Percentiles rank a stretch among this genome's conserved stretches.
These are phyloP conservation scores for Drosophila persimilis DNA, from an alignment of 1,140 invertebrate genomes.

Conservation along the genomic window DNA sequence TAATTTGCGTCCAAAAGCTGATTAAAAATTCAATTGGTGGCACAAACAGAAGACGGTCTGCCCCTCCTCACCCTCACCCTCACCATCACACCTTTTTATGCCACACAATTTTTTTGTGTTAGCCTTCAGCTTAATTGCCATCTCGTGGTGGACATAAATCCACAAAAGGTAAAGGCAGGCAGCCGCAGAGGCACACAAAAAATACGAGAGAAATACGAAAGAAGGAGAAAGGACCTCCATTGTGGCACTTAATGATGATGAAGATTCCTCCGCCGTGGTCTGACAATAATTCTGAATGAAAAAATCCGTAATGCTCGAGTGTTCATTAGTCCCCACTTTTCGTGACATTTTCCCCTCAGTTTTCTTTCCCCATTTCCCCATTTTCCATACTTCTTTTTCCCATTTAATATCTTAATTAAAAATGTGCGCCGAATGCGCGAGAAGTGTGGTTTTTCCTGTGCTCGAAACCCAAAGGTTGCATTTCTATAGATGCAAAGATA, in stretches of 20 bases:
- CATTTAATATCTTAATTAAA: conserved; percentile 78
- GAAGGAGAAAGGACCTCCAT: conserved; percentile 29
- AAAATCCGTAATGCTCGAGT: conserved; percentile 33
- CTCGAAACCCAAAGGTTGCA: conserved; percentile 37
- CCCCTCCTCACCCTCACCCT: not conserved
- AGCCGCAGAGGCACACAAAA: conserved; percentile 27
- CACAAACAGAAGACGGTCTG: too few species aligned
- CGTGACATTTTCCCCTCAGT: conserved; percentile 24
- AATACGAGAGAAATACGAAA: conserved; percentile 41
- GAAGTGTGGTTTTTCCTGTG: conserved; percentile 44
- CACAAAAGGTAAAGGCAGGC: conserved; percentile 61
- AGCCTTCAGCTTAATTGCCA: conserved; percentile 66
- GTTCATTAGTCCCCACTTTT: conserved; percentile 56
- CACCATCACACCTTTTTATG: not conserved
- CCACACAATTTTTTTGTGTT: conserved; percentile 14
- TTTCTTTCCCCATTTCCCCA: too few species aligned
- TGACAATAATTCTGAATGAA: conserved; percentile 48
- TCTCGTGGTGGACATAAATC: conserved; percentile 50
- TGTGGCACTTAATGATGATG: conserved; percentile 62
- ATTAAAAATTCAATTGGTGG: conserved; percentile 72
- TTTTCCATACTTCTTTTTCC: not conserved
- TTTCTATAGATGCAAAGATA: conserved; percentile 57
- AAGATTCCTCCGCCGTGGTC: conserved; percentile 6
- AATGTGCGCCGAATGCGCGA: conserved; percentile 48
- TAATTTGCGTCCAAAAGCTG: conserved; percentile 69